Conservation (phyloP, 2,113 vertebrate species). For the Herpailurus yagouaroundi region DNA sequence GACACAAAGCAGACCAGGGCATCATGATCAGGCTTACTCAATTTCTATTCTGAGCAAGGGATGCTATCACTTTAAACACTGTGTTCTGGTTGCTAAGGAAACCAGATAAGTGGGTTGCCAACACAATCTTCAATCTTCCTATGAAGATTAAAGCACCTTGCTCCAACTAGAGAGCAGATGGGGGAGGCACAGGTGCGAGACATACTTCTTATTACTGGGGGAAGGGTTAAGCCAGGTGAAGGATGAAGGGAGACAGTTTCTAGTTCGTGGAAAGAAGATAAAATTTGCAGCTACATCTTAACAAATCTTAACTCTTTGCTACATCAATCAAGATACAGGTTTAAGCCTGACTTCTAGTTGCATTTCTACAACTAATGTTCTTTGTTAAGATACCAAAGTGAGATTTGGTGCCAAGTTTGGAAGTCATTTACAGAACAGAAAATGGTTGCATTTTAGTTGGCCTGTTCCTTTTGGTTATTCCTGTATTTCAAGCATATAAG, state of each 20-base stretch:
- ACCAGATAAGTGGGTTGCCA: conserved; percentile 55
- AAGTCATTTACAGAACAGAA: neutral
- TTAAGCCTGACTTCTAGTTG: neutral
- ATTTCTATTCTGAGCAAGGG: conserved; percentile 44
- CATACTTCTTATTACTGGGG: neutral
- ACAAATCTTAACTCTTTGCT: neutral
- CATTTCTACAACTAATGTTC: neutral
- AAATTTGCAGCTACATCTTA: neutral
- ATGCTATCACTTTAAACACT: conserved; percentile 34
- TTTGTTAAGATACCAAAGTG: neutral
- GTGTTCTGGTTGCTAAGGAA: conserved; percentile 52
- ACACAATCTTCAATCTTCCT: conserved; percentile 31
- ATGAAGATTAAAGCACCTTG: conserved; percentile 51
- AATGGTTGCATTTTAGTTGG: neutral
- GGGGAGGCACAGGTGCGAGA: neutral
- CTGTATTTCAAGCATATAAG: neutral
- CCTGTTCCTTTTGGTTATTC: neutral
- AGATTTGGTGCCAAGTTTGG: neutral
- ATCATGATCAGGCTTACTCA: neutral
- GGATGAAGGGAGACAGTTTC: neutral
- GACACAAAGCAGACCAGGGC: neutral
- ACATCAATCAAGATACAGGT: neutral
- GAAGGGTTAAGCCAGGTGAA: neutral
- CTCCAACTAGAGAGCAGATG: conserved; percentile 22
- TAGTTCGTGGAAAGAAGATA: neutral